Evolutionary conservation across 1,140 invertebrate species (phyloP), one percentile per base, ranked within the genome.

Genomic region (Asbolus verrucosus): DNA sequence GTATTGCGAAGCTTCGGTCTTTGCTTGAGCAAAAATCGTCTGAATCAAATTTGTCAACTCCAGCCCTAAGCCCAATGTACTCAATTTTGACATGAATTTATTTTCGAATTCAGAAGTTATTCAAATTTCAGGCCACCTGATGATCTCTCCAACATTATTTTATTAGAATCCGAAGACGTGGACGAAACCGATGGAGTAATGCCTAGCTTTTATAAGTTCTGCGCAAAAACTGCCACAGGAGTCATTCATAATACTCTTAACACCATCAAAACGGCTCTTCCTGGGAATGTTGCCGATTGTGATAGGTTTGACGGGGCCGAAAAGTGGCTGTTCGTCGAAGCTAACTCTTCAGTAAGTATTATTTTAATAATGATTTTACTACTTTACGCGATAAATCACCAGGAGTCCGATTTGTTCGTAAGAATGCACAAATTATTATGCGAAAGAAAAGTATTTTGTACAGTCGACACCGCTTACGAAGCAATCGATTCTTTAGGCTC

Each of bases 1-100:
- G 88, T 24, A 91, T 91, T 73, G 90, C 89, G n/a, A 89, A 90
- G 76, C 80, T 91, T 16, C 79, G 90, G 27, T 87, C 84, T 74
- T 78, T 91, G 61, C 80, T 91, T 27, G 88, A 89, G 73, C 87
- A 89, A 74, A 86, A 88, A 69, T 85, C 85, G 6, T 84, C 83
- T 31, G 84, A 84, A 70, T 78, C 77, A n/a, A 75, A 41, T 73
- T 43, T 78, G 19, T 78, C 76, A 15, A 80, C 80, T n/a, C 80
- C 80, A 9, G 72, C 77, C 15, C 59, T 79, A n/a, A 80, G 79
- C 74, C 80, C 79, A 14, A 78, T 81, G 80, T 80, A 73, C 43
- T 67, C 27, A 30, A 46, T 38, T 46, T 59, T 67, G 24, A 38
- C 5, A 33, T 9, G 1, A 61, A 14, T 1, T n/a, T n/a, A n/a